Percentiles rank a stretch among this genome's conserved stretches.
phyloP scores from a whole-genome alignment of 1,140 invertebrate species.

The Orius insidiosus region DNA sequence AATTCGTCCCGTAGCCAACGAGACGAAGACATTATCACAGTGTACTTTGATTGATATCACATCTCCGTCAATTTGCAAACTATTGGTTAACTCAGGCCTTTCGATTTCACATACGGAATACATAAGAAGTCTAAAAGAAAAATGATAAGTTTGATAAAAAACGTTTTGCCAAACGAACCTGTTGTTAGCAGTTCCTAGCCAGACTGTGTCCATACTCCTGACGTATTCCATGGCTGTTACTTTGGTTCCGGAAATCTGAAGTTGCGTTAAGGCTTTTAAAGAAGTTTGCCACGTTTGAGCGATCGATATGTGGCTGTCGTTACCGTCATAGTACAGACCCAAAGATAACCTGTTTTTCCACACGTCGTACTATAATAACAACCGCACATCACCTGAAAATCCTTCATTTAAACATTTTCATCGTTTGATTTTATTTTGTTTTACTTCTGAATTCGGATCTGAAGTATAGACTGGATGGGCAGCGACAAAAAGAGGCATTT shows the following conservation, averaged over 20 bases:
- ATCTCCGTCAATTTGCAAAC: conserved; percentile 43
- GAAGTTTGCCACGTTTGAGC: conserved; percentile 54
- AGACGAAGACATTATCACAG: conserved; percentile 71
- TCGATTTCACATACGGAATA: conserved; percentile 23
- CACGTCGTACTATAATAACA: conserved; percentile 54
- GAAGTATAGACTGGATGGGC: conserved; percentile 70
- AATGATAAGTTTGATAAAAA: conserved; percentile 12
- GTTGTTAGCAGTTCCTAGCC: conserved; percentile 76
- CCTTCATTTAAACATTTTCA: no score
- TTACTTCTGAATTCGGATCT: conserved; percentile 70
- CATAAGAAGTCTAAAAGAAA: conserved; percentile 18
- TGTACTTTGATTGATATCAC: conserved; percentile 70
- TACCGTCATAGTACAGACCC: conserved; percentile 69
- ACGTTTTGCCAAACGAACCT: conserved; percentile 29
- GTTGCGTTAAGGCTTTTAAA: conserved; percentile 59
- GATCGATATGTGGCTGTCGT: conserved; percentile 61
- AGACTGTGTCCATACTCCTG: conserved; percentile 50
- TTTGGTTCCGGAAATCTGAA: conserved; percentile 59
- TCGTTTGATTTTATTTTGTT: not conserved
- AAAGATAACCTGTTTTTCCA: conserved; percentile 31
- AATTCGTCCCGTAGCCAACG: conserved; percentile 54
- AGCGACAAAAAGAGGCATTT: conserved; percentile 81
- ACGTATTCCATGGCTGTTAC: conserved; percentile 70
- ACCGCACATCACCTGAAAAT: conserved; percentile 64
- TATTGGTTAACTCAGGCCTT: conserved; percentile 27